These are phyloP conservation scores for Alsophila aescularia DNA, from an alignment of 2,888 invertebrate genomes.

Conservation along the genomic window DNA sequence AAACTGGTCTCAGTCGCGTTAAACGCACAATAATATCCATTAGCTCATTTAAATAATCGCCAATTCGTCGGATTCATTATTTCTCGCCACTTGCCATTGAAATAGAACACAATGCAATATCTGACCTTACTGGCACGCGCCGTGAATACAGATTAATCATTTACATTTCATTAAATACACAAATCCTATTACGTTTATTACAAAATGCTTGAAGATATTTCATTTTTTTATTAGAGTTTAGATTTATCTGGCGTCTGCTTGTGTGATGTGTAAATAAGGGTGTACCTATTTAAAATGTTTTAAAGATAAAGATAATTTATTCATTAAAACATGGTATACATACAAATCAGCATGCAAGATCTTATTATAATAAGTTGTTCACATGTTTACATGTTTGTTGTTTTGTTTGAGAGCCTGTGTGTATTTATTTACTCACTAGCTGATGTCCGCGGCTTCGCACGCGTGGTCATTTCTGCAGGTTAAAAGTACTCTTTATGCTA, in stretches of 20 bases:
- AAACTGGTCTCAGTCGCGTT: neutral
- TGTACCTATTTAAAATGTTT: no score
- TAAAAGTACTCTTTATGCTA: no score
- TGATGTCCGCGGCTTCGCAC: no score
- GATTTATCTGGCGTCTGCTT: neutral
- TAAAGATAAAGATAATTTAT: no score
- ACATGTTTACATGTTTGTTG: no score
- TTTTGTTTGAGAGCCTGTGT: no score
- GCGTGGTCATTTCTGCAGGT: no score
- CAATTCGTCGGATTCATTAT: neutral
- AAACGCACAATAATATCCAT: conserved; percentile 1
- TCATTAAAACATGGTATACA: no score
- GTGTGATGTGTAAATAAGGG: neutral
- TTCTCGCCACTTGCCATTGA: neutral
- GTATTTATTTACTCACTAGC: no score
- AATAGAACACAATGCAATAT: conserved; percentile 18
- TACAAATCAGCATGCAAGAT: no score
- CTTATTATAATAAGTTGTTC: no score
- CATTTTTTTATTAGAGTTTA: conserved; percentile 7
- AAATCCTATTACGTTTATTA: conserved; percentile 14
- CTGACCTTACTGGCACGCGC: conserved; percentile 12
- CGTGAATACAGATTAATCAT: conserved; percentile 22
- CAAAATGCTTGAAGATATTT: neutral
- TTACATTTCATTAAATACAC: no score
- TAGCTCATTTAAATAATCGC: conserved; percentile 3